Conservation (phyloP, 2,888 invertebrate genomes). For the Panopea generosa region DNA sequence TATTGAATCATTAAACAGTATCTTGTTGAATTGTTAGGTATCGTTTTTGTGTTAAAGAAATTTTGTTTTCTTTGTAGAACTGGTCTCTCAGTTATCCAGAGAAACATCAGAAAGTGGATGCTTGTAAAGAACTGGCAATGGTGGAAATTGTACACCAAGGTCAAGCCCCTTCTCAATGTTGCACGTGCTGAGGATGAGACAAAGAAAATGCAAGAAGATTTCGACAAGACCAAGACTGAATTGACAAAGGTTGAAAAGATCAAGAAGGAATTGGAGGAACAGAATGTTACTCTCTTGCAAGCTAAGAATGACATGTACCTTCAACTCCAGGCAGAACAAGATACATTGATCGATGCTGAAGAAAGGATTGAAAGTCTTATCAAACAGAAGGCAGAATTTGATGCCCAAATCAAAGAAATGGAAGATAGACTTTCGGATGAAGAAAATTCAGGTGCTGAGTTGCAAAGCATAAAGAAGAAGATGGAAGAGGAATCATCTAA, state of each 20-base stretch:
- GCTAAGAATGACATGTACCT: constrained; percentile 97
- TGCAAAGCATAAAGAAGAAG: constrained; percentile 98
- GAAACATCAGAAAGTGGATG: constrained; percentile 99
- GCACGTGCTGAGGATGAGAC: constrained; percentile 99
- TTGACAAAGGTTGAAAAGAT: constrained; percentile 97
- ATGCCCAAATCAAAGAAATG: constrained; percentile 96
- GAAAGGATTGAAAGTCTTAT: constrained; percentile 97
- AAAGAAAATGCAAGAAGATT: constrained; percentile 97
- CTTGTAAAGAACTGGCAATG: constrained; percentile 99
- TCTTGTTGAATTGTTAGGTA: no score
- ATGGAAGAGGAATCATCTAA: constrained; percentile 97
- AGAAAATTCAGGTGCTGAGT: constrained; percentile 97
- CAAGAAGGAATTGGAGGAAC: constrained; percentile 97
- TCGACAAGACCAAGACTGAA: constrained; percentile 96
- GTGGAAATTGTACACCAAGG: constrained; percentile 98
- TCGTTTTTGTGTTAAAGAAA: no score
- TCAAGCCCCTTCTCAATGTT: constrained; percentile 96
- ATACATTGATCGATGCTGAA: constrained; percentile 95
- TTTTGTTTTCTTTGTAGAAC: constrained; percentile 92
- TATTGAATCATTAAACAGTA: no score
- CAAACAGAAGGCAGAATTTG: constrained; percentile 98
- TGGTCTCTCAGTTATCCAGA: constrained; percentile 99
- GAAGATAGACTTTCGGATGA: constrained; percentile 98
- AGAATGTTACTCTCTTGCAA: constrained; percentile 95
- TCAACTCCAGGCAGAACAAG: constrained; percentile 96